These are phyloP conservation scores for Dascillus cervinus DNA, from an alignment of 2,888 invertebrate genomes.

Conservation along the genomic window DNA sequence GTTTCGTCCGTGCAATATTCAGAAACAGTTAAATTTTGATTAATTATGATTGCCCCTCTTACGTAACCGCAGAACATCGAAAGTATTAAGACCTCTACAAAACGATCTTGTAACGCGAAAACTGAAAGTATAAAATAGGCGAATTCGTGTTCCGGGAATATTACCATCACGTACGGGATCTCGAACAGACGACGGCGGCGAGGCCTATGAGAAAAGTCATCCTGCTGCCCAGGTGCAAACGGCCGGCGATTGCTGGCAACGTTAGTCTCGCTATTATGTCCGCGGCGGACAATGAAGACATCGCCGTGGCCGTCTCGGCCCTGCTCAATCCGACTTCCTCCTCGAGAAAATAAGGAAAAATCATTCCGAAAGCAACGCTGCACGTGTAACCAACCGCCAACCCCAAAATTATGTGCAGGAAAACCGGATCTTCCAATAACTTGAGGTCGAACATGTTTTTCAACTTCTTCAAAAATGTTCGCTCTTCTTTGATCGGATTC, in stretches of 20 bases:
- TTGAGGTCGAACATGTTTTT: slow-evolving; percentile 54
- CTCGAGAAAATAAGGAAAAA: slow-evolving; percentile 61
- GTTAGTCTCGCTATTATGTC: slow-evolving; percentile 60
- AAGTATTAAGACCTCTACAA: slow-evolving; percentile 46
- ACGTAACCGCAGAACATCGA: slow-evolving; percentile 60
- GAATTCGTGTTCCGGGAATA: too few species aligned
- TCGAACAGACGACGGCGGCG: slow-evolving; percentile 48
- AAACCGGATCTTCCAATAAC: slow-evolving; percentile 53
- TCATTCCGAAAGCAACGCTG: slow-evolving; percentile 61
- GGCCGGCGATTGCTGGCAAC: slow-evolving; percentile 56
- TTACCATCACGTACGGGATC: too few species aligned
- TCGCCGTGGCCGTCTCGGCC: slow-evolving; percentile 55
- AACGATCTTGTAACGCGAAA: slow-evolving; percentile 52
- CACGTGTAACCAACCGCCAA: slow-evolving; percentile 60
- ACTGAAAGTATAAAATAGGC: slow-evolving; percentile 45
- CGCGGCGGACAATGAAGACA: slow-evolving; percentile 62
- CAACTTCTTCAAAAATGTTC: slow-evolving; percentile 33
- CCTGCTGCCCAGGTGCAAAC: slow-evolving; percentile 52
- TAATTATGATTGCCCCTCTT: slow-evolving; percentile 65
- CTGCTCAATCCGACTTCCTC: slow-evolving; percentile 37
- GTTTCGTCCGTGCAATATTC: slow-evolving; percentile 50
- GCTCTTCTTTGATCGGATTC: background rate
- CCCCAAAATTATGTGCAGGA: slow-evolving; percentile 60
- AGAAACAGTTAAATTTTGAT: slow-evolving; percentile 62
- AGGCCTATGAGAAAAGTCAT: slow-evolving; percentile 57